Percentiles rank a stretch among this genome's conserved stretches.
phyloP scores from a whole-genome alignment of 2,113 vertebrate species.

The Synodontis membranacea region DNA sequence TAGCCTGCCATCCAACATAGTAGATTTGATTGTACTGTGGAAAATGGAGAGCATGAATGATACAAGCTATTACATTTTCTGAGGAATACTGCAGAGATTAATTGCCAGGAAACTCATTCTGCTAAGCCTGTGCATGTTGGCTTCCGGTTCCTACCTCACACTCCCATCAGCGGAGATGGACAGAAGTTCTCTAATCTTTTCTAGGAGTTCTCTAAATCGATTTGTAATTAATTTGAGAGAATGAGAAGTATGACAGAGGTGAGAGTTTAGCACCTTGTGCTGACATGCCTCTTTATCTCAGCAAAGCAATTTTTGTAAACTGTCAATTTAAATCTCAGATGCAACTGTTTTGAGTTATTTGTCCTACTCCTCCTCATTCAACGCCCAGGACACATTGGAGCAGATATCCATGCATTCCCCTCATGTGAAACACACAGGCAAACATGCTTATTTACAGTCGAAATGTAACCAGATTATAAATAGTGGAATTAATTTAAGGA shows the following conservation, averaged over 20 bases:
- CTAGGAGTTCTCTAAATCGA: constrained; percentile 45
- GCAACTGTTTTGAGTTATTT: constrained; percentile 70
- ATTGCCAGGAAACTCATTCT: constrained; percentile 33
- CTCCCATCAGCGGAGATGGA: constrained; percentile 58
- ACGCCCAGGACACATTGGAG: constrained; percentile 36
- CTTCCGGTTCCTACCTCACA: constrained; percentile 10
- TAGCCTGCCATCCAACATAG: not conserved
- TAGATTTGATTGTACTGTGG: constrained; percentile 5
- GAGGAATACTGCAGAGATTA: constrained; percentile 40
- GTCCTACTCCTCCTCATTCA: constrained; percentile 62
- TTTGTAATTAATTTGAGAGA: constrained; percentile 52
- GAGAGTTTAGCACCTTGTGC: constrained; percentile 54
- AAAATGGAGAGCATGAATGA: too few relatives aligned
- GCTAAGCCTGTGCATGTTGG: constrained; percentile 6
- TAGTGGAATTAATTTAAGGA: not conserved
- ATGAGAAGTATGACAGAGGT: constrained; percentile 41
- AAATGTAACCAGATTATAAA: not conserved
- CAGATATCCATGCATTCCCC: constrained; percentile 16
- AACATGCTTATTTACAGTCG: not conserved
- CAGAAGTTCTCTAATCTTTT: constrained; percentile 45
- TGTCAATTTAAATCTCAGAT: constrained; percentile 61
- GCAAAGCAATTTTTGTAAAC: constrained; percentile 70
- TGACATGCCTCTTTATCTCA: constrained; percentile 76
- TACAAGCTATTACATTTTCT: constrained; percentile 27
- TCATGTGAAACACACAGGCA: not conserved